phyloP scores from a whole-genome alignment of 2,113 vertebrate species.

The Pterophyllum scalare region DNA sequence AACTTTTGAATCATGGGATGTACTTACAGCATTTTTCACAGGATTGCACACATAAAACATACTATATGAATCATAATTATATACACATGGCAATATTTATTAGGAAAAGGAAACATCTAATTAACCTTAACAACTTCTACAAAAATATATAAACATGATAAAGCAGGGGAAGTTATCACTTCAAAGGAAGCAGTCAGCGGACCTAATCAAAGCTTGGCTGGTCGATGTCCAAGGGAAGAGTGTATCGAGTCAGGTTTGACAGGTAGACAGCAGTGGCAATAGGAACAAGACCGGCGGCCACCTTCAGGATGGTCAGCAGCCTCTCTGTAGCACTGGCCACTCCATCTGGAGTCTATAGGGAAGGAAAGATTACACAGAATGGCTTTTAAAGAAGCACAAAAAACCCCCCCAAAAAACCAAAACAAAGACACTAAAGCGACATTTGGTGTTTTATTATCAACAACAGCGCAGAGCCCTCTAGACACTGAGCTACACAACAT shows the following conservation, averaged over 20 bases:
- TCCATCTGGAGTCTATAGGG: slow-evolving; percentile 71
- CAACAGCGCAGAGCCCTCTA: neutral
- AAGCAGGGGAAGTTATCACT: neutral
- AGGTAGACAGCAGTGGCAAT: slow-evolving; percentile 76
- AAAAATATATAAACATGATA: slow-evolving; percentile 35
- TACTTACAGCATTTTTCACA: neutral
- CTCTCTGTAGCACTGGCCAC: slow-evolving; percentile 65
- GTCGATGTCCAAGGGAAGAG: slow-evolving; percentile 70
- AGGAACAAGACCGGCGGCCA: slow-evolving; percentile 76
- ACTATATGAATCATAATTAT: neutral
- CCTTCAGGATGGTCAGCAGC: slow-evolving; percentile 78
- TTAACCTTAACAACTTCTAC: neutral
- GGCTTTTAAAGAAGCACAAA: neutral
- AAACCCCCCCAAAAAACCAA: neutral
- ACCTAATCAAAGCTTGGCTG: slow-evolving; percentile 66
- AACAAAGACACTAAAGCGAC: neutral
- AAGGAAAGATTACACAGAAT: neutral
- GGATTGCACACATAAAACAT: neutral
- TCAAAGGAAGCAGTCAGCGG: neutral
- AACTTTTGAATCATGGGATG: neutral
- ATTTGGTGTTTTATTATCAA: neutral
- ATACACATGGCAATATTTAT: neutral
- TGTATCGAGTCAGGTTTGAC: slow-evolving; percentile 76
- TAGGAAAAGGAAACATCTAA: neutral
- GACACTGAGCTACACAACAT: neutral